Percentiles rank a stretch among this genome's conserved stretches.
These are phyloP conservation scores for Ctenosaura bakeri DNA, from an alignment of 2,797 vertebrate species.

Conservation along the genomic window DNA sequence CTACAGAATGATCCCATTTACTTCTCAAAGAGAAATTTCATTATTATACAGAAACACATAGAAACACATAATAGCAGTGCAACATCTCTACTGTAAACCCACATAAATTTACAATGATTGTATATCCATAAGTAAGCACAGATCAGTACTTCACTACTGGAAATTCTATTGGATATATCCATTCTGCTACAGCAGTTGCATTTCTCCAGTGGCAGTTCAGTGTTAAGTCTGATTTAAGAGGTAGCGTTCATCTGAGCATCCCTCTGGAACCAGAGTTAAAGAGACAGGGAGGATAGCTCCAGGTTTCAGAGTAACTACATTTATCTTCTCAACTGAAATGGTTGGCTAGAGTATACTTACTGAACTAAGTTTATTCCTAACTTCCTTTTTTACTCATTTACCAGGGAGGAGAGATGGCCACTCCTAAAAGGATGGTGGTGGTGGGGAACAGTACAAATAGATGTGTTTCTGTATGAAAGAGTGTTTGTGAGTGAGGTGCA, in stretches of 20 bases:
- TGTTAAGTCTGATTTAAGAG: constrained; percentile 42
- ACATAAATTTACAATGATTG: constrained; percentile 7
- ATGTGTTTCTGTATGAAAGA: background rate
- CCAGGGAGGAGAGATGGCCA: background rate
- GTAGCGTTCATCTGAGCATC: background rate
- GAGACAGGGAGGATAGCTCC: constrained; percentile 9
- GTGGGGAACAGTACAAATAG: background rate
- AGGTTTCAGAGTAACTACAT: constrained; percentile 32
- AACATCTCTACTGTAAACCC: background rate
- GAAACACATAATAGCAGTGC: background rate
- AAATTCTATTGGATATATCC: constrained; percentile 1
- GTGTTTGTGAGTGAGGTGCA: background rate
- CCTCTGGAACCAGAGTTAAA: constrained; percentile 18
- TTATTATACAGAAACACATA: background rate
- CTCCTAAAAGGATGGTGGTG: background rate
- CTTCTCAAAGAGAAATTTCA: background rate
- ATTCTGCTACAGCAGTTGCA: constrained; percentile 12
- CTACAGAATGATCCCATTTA: background rate
- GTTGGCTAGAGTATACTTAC: background rate
- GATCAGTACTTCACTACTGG: background rate
- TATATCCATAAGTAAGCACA: background rate
- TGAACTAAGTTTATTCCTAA: background rate
- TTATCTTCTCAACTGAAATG: background rate
- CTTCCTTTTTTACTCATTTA: background rate
- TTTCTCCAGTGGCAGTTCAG: constrained; percentile 35